Evolutionary conservation across 2,888 invertebrate species (phyloP), one percentile per base, ranked within the genome.

Genomic region (Macrophya annulata): DNA sequence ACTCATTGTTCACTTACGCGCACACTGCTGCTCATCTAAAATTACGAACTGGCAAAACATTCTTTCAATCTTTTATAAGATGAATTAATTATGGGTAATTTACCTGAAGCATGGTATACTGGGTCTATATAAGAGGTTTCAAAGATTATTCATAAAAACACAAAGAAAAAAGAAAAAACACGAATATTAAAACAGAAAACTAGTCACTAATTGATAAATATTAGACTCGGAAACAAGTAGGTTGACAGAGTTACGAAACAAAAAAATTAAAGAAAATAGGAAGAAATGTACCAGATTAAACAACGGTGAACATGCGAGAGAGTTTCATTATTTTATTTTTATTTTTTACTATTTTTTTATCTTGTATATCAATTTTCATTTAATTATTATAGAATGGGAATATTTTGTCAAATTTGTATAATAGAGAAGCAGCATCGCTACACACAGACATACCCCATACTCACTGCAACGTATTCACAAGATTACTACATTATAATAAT

Each of bases 1-100:
- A 65, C 65, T 43, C 76, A 43, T 55, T 85, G 81, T 55, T 87
- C 83, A 83, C 43, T 71, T 83, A 83, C 68, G 68, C 83, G 51
- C 71, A 83, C 65, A 68, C 31, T 15, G 65, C 48, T 68, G 68
- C 68, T 68, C 45, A 51, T 83, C 83, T 68, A 43, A 62, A 21
- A 43, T 81, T 62, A 81, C 40, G 21, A 81, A 81, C 17, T 81
- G 81, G 15, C 59, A 81, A 81, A 62, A 81, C 10, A 81, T 43
- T 77, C 77, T 77, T n/a, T 6, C 0, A 10, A 62, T 37, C 10
- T 62, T 40, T 40, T 15, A 43, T 72, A 1, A 72, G 43, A 72
- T 10, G 21, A 72, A 68, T 31, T 25, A 68, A 68, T 31, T 25
- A 68, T 68, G 31, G 37, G 37, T 10, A 51, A 76, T 48, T 71